Evolutionary conservation across 2,888 invertebrate species (phyloP).

Genomic region (Pimpla rufipes): DNA sequence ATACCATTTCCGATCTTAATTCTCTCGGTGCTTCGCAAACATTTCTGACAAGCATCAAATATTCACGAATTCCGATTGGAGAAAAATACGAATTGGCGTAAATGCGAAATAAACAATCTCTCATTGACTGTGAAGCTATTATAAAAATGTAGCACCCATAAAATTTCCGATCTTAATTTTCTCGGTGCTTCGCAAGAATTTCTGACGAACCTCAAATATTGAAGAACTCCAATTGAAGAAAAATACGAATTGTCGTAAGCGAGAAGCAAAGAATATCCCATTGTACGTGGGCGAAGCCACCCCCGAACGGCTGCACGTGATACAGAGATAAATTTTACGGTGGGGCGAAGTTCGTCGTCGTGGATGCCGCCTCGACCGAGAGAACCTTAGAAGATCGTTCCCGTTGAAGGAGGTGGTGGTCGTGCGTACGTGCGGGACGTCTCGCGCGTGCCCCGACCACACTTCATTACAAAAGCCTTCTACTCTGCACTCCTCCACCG

Average conservation of each 20-base stretch:
- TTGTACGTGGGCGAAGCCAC: background rate
- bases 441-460: slow-evolving; percentile 18
- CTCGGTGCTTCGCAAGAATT: too few relatives aligned
- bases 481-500: slow-evolving; percentile 10
- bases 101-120: too few relatives aligned
- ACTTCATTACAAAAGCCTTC: slow-evolving; percentile 41
- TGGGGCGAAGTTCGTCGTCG: background rate
- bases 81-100: background rate
- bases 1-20: too few relatives aligned
- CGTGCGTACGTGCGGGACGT: slow-evolving; percentile 28
- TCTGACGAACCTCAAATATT: background rate
- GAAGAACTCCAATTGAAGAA: background rate
- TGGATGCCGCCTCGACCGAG: background rate
- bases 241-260: background rate
- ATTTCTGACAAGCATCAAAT: background rate
- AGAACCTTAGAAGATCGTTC: too few relatives aligned
- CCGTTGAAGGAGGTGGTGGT: background rate
- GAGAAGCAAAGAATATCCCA: background rate
- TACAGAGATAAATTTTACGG: slow-evolving; percentile 17
- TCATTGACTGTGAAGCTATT: too few relatives aligned
- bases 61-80: background rate
- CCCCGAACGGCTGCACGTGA: background rate
- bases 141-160: too few relatives aligned
- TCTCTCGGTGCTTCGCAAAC: too few relatives aligned
- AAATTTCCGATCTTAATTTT: too few relatives aligned